phyloP scores from a whole-genome alignment of 2,797 vertebrate genomes.

The Synaphobranchus kaupii region DNA sequence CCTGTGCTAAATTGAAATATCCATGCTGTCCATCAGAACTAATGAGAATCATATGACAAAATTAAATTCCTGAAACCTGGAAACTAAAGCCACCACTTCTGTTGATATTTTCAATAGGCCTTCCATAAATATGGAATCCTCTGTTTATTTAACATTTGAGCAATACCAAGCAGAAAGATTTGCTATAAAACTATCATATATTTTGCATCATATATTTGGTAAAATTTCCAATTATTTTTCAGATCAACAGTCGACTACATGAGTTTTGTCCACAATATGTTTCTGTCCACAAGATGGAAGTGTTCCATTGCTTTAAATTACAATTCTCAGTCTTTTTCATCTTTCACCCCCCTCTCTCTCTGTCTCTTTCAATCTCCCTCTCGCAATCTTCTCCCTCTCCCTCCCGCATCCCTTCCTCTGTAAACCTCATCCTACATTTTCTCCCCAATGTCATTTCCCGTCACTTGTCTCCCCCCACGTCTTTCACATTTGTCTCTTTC shows the following conservation, averaged over 20 bases:
- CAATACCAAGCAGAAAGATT: no score
- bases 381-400: not conserved
- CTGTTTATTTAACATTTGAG: no score
- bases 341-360: not conserved
- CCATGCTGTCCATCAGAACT: not conserved
- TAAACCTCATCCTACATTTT: no score
- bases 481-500: not conserved
- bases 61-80: not conserved
- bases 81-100: not conserved
- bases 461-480: no score
- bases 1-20: no score
- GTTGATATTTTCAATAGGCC: not conserved
- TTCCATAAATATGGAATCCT: no score
- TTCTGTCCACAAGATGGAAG: not conserved
- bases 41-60: not conserved
- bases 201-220: no score
- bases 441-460: no score
- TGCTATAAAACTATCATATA: no score
- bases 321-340: not conserved
- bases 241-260: not conserved
- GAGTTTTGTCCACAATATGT: not conserved
- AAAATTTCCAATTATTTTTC: not conserved
- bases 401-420: no score
- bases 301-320: not conserved
- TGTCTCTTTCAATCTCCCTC: not conserved